Conservation (phyloP, 2,888 invertebrate species). For the Drosophila ezoana region DNA sequence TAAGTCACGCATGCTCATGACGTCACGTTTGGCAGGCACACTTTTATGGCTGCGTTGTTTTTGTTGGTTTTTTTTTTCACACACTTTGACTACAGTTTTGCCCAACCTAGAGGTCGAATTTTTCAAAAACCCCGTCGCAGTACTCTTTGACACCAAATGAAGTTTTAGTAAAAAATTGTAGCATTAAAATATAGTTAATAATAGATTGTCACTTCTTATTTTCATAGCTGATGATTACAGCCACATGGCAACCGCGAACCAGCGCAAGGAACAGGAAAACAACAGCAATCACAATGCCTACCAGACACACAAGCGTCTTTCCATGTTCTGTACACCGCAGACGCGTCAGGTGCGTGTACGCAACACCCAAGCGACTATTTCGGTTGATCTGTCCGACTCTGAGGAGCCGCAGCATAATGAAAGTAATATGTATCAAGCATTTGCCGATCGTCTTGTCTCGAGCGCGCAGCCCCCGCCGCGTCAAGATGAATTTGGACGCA, state of each 20-base stretch:
- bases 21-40: too few species aligned
- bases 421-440: constrained; percentile 42
- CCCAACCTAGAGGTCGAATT: too few species aligned
- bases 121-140: too few species aligned
- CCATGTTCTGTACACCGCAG: constrained; percentile 74
- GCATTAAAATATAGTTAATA: too few species aligned
- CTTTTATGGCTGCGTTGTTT: too few species aligned
- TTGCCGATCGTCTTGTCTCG: constrained; percentile 37
- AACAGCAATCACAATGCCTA: constrained; percentile 27
- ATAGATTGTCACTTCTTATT: too few species aligned
- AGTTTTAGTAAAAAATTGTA: too few species aligned
- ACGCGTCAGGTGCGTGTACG: constrained; percentile 57
- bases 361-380: constrained; percentile 45
- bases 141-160: too few species aligned
- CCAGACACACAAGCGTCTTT: constrained; percentile 62
- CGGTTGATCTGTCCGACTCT: constrained; percentile 82
- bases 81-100: too few species aligned
- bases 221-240: constrained; percentile 38
- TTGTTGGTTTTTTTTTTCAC: too few species aligned
- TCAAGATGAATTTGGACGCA: neutral
- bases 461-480: neutral
- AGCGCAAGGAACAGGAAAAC: constrained; percentile 30
- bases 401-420: constrained; percentile 66
- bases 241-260: constrained; percentile 43
- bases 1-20: too few species aligned